Conservation (phyloP, 1,140 invertebrate species). For the Heliconius hewitsoni region DNA sequence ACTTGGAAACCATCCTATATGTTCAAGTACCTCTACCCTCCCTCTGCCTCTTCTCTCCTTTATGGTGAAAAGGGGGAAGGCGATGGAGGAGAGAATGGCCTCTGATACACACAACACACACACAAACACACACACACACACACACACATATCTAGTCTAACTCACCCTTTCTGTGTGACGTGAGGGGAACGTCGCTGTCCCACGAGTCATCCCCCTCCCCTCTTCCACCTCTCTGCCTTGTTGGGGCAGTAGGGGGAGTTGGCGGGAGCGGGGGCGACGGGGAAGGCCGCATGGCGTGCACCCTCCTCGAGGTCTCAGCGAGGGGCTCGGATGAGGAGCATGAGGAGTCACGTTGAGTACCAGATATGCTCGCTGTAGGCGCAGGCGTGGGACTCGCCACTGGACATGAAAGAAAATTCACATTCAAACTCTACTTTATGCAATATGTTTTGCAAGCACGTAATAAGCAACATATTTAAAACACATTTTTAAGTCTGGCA, state of each 20-base stretch:
- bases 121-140: too few relatives aligned
- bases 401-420: not conserved
- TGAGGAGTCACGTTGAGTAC: constrained; percentile 8
- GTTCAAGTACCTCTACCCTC: too few relatives aligned
- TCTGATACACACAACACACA: too few relatives aligned
- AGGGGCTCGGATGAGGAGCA: constrained; percentile 23
- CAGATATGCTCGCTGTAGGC: not conserved
- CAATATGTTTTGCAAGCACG: not conserved
- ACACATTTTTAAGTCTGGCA: too few relatives aligned
- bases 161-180: constrained; percentile 54
- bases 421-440: not conserved
- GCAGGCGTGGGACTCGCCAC: not conserved
- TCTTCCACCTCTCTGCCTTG: not conserved
- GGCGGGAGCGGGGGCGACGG: constrained; percentile 15
- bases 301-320: constrained; percentile 28
- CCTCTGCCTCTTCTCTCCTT: too few relatives aligned
- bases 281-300: constrained; percentile 41
- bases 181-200: constrained; percentile 66
- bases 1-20: too few relatives aligned
- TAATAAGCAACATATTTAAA: not conserved
- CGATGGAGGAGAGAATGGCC: too few relatives aligned
- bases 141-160: too few relatives aligned
- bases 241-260: not conserved
- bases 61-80: too few relatives aligned
- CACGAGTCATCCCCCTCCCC: constrained; percentile 42